Conservation (phyloP, 2,888 invertebrate genomes). For the Criorhina ranunculi region DNA sequence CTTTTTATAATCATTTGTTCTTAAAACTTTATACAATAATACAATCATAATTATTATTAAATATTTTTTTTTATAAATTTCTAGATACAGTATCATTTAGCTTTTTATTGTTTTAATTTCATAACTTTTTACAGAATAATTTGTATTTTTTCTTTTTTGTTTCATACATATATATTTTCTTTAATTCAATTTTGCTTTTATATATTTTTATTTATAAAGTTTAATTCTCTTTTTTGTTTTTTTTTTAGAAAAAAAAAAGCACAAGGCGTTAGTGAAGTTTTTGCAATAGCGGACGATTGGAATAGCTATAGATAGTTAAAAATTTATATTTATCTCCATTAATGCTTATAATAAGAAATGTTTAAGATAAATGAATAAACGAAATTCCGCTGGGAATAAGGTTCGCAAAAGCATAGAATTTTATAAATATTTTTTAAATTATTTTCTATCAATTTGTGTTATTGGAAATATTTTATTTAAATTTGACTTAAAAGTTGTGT, state of each 20-base stretch:
- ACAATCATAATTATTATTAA: conserved; percentile 54
- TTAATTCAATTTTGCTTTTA: conserved; percentile 8
- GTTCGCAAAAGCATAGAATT: neutral
- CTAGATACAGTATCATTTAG: conserved; percentile 53
- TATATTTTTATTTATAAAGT: conserved; percentile 47
- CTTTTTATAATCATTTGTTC: conserved; percentile 56
- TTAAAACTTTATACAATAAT: conserved; percentile 71
- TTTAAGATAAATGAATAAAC: neutral
- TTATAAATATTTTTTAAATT: neutral
- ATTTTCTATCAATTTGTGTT: neutral
- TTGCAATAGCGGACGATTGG: conserved; percentile 73
- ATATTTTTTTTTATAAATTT: conserved; percentile 32
- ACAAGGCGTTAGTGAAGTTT: conserved; percentile 70
- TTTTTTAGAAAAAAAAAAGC: conserved; percentile 57
- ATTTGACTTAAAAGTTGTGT: conserved; percentile 23
- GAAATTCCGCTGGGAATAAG: neutral
- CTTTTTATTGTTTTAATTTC: conserved; percentile 26
- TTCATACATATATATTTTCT: conserved; percentile 22
- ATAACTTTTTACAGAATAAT: conserved; percentile 74
- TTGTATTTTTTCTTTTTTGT: conserved; percentile 22
- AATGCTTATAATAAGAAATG: neutral
- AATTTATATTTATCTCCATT: conserved; percentile 27
- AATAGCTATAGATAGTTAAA: conserved; percentile 60
- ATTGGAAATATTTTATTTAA: neutral
- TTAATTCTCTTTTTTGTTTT: conserved; percentile 32